Evolutionary conservation across 2,113 vertebrate species (phyloP).

Genomic region (Eolophus roseicapilla): DNA sequence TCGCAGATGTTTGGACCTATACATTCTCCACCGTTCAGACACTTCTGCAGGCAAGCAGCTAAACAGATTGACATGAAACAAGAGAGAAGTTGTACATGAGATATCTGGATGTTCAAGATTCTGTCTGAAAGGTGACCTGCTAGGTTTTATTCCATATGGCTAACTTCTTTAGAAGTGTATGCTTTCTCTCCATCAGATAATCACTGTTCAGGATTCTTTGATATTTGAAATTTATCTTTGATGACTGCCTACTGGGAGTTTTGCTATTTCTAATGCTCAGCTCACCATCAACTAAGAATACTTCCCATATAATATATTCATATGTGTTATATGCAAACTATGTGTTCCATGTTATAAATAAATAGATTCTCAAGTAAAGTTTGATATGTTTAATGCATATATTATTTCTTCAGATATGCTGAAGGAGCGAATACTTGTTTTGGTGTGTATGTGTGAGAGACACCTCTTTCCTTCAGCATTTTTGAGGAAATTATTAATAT

Average conservation of each 20-base stretch:
- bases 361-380: background rate
- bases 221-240: background rate
- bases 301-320: background rate
- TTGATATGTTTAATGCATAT: background rate
- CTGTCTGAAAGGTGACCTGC: conserved; percentile 2
- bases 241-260: background rate
- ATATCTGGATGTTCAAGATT: background rate
- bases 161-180: background rate
- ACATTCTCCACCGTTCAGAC: conserved; percentile 74
- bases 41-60: conserved; percentile 80
- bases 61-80: background rate
- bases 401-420: background rate
- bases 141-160: background rate
- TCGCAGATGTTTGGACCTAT: conserved; percentile 69
- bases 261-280: background rate
- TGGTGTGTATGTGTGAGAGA: background rate
- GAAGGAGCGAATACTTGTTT: background rate
- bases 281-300: background rate
- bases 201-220: background rate
- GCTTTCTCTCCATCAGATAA: background rate
- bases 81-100: background rate
- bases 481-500: conserved; percentile 36
- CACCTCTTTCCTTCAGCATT: background rate
- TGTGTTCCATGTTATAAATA: background rate
- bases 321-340: background rate